Percentiles rank a stretch among this genome's conserved stretches.
Conservation (phyloP, 1,140 invertebrate species). For the Liolophura sinensis region DNA sequence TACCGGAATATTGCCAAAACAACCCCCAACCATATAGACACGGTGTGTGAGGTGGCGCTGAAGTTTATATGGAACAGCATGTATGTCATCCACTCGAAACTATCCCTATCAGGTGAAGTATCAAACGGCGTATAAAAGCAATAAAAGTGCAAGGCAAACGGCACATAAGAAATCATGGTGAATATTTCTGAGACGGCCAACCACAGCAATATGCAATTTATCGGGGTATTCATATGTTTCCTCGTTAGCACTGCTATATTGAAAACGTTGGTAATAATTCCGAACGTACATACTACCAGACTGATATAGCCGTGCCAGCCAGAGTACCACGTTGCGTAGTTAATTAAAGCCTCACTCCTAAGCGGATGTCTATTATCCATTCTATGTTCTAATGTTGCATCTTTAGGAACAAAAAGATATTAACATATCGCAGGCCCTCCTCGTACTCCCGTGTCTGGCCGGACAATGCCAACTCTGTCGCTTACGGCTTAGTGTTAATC, state of each 20-base stretch:
- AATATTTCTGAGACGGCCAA: slow-evolving; percentile 83
- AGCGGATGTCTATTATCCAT: slow-evolving; percentile 3
- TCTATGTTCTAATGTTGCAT: too few relatives aligned
- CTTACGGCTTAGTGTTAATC: too few relatives aligned
- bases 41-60: slow-evolving; percentile 80
- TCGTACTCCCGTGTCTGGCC: too few relatives aligned
- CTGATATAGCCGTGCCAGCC: slow-evolving; percentile 72
- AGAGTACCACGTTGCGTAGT: slow-evolving; percentile 48
- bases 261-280: slow-evolving; percentile 84
- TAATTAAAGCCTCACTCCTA: slow-evolving; percentile 21
- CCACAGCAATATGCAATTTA: slow-evolving; percentile 82
- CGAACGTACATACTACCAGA: slow-evolving; percentile 80
- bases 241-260: slow-evolving; percentile 88
- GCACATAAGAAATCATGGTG: slow-evolving; percentile 86
- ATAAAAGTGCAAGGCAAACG: slow-evolving; percentile 73
- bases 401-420: too few relatives aligned
- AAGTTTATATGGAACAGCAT: slow-evolving; percentile 65
- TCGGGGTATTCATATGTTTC: slow-evolving; percentile 80
- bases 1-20: slow-evolving; percentile 90
- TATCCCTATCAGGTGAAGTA: slow-evolving; percentile 23
- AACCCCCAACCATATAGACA: slow-evolving; percentile 90
- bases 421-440: too few relatives aligned
- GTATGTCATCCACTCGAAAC: slow-evolving; percentile 44
- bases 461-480: too few relatives aligned
- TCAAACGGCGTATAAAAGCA: slow-evolving; percentile 19